phyloP scores from a whole-genome alignment of 2,888 invertebrate genomes.

The Eumacrocentrus americanus region DNA sequence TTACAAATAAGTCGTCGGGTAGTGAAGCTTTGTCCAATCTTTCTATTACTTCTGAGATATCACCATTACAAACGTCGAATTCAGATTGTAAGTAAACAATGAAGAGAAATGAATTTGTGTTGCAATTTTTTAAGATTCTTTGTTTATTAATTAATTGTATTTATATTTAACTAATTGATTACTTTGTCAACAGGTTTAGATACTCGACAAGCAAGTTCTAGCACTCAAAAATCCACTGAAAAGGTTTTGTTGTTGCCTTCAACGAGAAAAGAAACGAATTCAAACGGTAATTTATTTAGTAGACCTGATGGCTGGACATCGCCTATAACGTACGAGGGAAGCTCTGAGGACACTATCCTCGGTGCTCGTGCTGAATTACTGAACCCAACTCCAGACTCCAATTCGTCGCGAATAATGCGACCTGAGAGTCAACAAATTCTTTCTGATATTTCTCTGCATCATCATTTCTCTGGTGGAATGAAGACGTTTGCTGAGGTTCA shows the following conservation, averaged over 20 bases:
- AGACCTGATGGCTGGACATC: slow-evolving; percentile 45
- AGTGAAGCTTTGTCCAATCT: no score
- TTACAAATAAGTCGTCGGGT: no score
- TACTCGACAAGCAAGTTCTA: background rate
- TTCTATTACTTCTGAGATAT: no score
- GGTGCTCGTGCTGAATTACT: slow-evolving; percentile 68
- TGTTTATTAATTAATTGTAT: no score
- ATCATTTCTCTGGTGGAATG: slow-evolving; percentile 44
- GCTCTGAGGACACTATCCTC: slow-evolving; percentile 73
- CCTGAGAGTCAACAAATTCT: slow-evolving; percentile 28
- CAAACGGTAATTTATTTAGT: background rate
- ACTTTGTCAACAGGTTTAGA: slow-evolving; percentile 3
- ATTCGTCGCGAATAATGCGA: slow-evolving; percentile 42
- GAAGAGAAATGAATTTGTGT: no score
- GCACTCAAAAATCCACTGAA: background rate
- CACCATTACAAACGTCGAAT: no score
- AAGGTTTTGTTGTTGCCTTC: background rate
- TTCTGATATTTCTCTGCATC: slow-evolving; percentile 24
- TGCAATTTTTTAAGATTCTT: no score
- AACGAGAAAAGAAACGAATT: background rate
- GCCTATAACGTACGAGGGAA: slow-evolving; percentile 71
- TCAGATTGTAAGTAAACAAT: no score
- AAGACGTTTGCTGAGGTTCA: slow-evolving; percentile 63
- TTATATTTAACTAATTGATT: no score
- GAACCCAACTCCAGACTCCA: slow-evolving; percentile 57